Evolutionary conservation across 2,113 vertebrate species (phyloP).

Genomic region (Helogale parvula): DNA sequence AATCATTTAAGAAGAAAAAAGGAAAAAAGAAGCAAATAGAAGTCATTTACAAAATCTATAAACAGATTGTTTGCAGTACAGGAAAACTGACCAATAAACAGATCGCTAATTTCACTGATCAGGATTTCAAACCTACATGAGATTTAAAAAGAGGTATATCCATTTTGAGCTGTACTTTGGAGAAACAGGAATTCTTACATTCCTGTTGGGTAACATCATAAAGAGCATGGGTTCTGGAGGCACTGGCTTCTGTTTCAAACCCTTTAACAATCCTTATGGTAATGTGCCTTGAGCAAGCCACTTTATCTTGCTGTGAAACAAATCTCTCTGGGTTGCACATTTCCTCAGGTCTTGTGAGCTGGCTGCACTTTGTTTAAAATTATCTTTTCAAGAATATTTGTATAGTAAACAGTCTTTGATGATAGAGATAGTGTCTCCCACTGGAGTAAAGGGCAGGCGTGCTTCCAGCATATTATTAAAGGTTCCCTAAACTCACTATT

Average conservation of each 20-base stretch:
- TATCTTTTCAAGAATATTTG: not conserved
- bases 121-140: not conserved
- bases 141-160: not conserved
- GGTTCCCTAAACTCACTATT: not conserved
- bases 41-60: not conserved
- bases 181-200: not conserved
- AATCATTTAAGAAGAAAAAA: not conserved
- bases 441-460: not conserved
- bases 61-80: not conserved
- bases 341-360: not conserved
- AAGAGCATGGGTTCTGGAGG: not conserved
- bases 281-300: not conserved
- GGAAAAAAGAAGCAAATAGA: not conserved
- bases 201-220: not conserved
- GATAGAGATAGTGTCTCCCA: not conserved
- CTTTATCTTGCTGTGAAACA: not conserved
- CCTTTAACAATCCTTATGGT: not conserved
- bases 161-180: not conserved
- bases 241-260: not conserved
- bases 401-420: not conserved
- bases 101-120: not conserved
- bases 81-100: not conserved
- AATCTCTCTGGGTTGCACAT: not conserved
- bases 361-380: not conserved
- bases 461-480: not conserved